Evolutionary conservation across 2,888 invertebrate genomes (phyloP), one percentile per base, ranked within the genome.

Genomic region (Lasioglossum figueresi): DNA sequence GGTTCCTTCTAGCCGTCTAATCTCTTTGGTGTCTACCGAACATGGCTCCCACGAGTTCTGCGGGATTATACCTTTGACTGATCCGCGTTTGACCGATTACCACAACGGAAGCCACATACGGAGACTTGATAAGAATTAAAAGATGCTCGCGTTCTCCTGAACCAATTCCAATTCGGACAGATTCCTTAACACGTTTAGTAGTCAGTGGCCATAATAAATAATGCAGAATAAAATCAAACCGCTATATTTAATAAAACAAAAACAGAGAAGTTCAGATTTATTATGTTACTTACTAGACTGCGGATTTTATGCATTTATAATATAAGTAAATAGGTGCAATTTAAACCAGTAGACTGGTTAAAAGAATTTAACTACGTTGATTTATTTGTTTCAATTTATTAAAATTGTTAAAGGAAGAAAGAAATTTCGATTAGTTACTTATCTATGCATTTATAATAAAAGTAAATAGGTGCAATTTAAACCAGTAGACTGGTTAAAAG

Each of bases 1-100:
- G 85, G 37, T 87, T 87, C 79, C 80, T 87, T 86, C 63, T 81
- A 77, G 87, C 85, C 84, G 87, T 87, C 83, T 93, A 93, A 92
- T 93, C 92, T 91, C 85, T 88, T 82, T 87, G 86, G 84, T 86
- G 87, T 86, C 89, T 82, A 83, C 88, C 85, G 91, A 88, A 87
- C 90, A 85, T 82, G 85, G 86, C 86, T 88, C 82, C 89, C 83
- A 86, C 37, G 85, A 85, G 86, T 87, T 89, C 88, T 82, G 76
- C 71, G 83, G 88, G 91, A 88, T 93, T 92, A 92, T 82, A 80
- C 80, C 76, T 77, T 73, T 73, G 73, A 73, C 76, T 52, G 79
- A 85, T 85, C 79, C 76, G 56, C 56, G 76, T 72, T 68, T 68
- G 79, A 76, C 56, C 74, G 87, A 84, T 87, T 80, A 71, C 48